Base-by-base conservation (phyloP, 92 coral and sea anemone genomes). In the Zoanthus sociatus region DNA sequence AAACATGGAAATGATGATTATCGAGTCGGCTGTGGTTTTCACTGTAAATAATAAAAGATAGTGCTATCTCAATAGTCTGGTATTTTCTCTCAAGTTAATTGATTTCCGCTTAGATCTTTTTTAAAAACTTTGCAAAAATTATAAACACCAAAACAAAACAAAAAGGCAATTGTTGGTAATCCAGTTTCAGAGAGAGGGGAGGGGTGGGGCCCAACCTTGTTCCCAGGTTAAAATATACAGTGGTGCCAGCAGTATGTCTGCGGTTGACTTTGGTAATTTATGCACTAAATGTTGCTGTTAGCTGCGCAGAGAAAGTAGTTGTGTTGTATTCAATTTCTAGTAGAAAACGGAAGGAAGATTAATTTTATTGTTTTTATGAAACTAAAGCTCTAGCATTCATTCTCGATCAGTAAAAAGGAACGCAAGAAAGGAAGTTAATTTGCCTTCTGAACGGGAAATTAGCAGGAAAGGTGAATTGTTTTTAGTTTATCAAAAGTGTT, bases 231-330 rank as follows among this genome's bases (percentile, higher is more conserved):
- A 26, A 26, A 26, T 26, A 37, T 4, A 37, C 42, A 37, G 42
- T 37, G 30, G 82, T 7, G 82, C 67, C 82, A 21, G 82, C 67
- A 77, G 50, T 77, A 21, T 8, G 68, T 66, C 85, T 47, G 85
- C 85, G 85, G 85, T 64, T 68, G 44, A 18, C 75, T 60, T 81
- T 47, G 44, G 0, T 64, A 45, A 68, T 60, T 47, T 81, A 81
- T 81, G 85, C 75, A 30, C 85, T 3, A 64, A 67, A 6, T 47
- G 42, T 68, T 21, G 50, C 33, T 42, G 31, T 26, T 3, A 42
- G 71, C n/a, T 81, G 85, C 85, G 85, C 75, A 66, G 61, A 6
- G 21, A 17, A 26, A 17, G 44, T 9, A 9, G 6, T 1, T 5
- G 32, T 46, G 78, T 46, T 26, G 14, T 7, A n/a, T 63, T 1